phyloP scores from a whole-genome alignment of 1,140 invertebrate species.

The Conus ventricosus region DNA sequence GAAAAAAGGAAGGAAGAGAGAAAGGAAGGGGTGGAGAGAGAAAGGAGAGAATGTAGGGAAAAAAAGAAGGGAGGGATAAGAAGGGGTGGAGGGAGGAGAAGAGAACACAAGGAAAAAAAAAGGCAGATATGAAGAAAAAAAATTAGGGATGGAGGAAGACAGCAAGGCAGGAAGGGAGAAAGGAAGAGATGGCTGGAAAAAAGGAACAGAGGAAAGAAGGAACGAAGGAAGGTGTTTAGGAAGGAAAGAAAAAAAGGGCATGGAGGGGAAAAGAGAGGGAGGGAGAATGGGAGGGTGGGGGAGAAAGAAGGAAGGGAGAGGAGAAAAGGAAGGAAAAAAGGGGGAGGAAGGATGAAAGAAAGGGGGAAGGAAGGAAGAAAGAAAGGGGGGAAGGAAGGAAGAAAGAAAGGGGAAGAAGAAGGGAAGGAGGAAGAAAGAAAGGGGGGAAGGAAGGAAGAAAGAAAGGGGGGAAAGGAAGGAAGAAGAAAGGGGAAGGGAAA shows the following conservation, averaged over 20 bases:
- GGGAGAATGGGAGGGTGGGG: neutral
- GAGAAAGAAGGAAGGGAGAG: neutral
- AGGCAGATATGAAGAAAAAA: neutral
- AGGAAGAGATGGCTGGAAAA: neutral
- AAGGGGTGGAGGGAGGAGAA: neutral
- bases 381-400: too few relatives aligned
- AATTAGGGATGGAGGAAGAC: neutral
- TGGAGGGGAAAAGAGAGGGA: neutral
- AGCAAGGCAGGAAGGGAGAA: neutral
- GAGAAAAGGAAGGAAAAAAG: neutral
- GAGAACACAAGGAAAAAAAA: too few relatives aligned
- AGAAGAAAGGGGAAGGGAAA: too few relatives aligned
- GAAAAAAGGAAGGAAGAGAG: neutral
- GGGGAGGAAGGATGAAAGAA: too few relatives aligned
- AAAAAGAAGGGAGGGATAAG: neutral
- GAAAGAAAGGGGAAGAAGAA: too few relatives aligned
- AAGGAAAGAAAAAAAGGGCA: neutral
- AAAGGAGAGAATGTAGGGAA: neutral
- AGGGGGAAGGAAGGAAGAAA: too few relatives aligned
- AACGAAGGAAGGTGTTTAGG: neutral
- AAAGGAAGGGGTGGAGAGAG: neutral
- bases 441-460: too few relatives aligned
- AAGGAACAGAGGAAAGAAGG: neutral
- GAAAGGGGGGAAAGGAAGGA: too few relatives aligned
- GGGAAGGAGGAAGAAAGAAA: too few relatives aligned